These are phyloP conservation scores for Okamejei kenojei DNA, from an alignment of 2,797 vertebrate genomes.

Conservation along the genomic window DNA sequence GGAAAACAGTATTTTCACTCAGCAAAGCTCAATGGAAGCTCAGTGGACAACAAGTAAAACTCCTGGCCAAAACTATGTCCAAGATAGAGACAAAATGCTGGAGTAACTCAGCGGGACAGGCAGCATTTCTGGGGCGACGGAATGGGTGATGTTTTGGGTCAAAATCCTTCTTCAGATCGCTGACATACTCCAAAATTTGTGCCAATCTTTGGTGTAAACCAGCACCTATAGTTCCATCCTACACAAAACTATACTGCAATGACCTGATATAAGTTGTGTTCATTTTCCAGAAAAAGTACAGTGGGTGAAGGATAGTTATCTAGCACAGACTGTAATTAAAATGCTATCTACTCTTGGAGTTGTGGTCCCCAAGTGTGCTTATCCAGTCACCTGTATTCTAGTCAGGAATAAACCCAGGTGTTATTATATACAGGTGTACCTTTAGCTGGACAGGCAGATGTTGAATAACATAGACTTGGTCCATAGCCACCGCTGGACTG, in stretches of 20 bases:
- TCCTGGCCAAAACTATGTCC: neutral
- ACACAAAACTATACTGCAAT: neutral
- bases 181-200: too few species aligned
- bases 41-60: neutral
- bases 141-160: too few species aligned
- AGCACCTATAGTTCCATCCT: too few species aligned
- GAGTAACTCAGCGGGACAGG: too few species aligned
- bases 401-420: neutral
- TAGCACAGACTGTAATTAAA: neutral
- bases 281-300: neutral
- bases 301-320: neutral
- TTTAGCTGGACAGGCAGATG: neutral
- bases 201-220: too few species aligned
- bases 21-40: neutral
- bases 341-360: neutral
- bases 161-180: too few species aligned
- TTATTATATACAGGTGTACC: neutral
- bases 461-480: neutral
- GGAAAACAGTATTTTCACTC: neutral
- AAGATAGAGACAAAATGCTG: too few species aligned
- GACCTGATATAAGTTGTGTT: neutral
- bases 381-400: neutral
- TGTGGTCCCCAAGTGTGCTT: neutral
- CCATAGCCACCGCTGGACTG: neutral
- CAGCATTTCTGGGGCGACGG: too few species aligned